Conservation (phyloP, 1,140 invertebrate species). For the Procambarus virginalis region DNA sequence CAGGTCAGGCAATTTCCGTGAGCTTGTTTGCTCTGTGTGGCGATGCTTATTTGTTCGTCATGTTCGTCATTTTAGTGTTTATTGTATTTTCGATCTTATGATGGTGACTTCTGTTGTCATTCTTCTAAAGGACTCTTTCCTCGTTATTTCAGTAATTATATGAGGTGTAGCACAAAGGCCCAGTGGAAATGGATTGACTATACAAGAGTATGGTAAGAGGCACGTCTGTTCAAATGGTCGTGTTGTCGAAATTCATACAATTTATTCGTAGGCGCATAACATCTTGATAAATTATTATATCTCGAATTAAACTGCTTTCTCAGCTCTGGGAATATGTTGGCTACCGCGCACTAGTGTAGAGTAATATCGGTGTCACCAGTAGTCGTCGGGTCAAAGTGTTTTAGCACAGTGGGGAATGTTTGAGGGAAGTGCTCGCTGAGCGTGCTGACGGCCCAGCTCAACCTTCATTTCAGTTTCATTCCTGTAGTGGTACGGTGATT, state of each 20-base stretch:
- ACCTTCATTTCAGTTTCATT: no score
- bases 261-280: conserved; percentile 21
- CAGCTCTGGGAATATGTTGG: not conserved
- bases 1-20: not conserved
- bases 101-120: conserved; percentile 54
- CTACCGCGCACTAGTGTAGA: not conserved
- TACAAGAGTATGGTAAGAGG: conserved; percentile 10
- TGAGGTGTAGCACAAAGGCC: not conserved
- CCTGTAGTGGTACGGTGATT: no score
- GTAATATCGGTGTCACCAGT: not conserved
- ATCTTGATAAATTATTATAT: conserved; percentile 33
- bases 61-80: conserved; percentile 11
- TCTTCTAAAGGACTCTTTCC: conserved; percentile 13
- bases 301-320: conserved; percentile 6
- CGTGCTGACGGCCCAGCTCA: no score
- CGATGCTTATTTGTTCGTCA: conserved; percentile 4
- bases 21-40: not conserved
- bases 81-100: conserved; percentile 53
- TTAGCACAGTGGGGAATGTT: not conserved
- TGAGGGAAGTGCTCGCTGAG: not conserved
- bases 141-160: not conserved
- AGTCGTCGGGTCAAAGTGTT: not conserved
- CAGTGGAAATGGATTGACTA: conserved; percentile 35
- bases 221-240: not conserved
- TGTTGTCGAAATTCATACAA: not conserved